Evolutionary conservation across 2,888 invertebrate genomes (phyloP).

Genomic region (Caenorhabditis doughertyi): DNA sequence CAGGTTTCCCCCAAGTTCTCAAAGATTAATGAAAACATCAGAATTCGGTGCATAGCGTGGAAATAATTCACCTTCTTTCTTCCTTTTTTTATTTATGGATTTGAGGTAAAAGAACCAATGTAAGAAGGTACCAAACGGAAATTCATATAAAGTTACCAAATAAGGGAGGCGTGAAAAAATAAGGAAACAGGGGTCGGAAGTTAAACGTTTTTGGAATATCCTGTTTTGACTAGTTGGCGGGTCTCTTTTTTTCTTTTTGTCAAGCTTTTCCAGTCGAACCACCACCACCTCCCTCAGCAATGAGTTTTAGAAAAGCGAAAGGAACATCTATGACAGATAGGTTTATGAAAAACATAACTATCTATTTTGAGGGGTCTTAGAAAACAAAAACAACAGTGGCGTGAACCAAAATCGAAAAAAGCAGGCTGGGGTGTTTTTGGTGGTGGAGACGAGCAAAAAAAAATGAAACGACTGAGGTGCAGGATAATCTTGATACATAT

Average conservation of each 20-base stretch:
- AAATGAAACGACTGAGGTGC: constrained; percentile 24
- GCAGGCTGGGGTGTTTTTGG: background rate
- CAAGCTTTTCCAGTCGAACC: background rate
- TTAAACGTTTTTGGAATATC: constrained; percentile 25
- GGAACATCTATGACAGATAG: constrained; percentile 1
- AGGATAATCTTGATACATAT: constrained; percentile 57
- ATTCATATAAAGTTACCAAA: background rate
- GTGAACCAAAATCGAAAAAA: background rate
- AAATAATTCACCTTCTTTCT: constrained; percentile 27
- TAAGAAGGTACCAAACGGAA: background rate
- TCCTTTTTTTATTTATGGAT: no score
- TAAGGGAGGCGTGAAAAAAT: constrained; percentile 18
- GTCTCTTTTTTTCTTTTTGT: background rate
- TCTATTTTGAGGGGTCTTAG: constrained; percentile 24
- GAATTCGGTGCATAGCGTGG: constrained; percentile 29
- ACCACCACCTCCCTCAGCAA: background rate
- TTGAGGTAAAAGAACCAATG: no score
- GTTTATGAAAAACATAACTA: constrained; percentile 6
- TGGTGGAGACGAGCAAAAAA: background rate
- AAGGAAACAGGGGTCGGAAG: constrained; percentile 4
- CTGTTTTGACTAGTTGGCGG: constrained; percentile 24
- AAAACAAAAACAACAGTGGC: background rate
- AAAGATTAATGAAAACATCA: constrained; percentile 42
- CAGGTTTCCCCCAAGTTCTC: constrained; percentile 16
- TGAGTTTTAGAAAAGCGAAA: background rate